Conservation (phyloP, 2,113 vertebrate species). For the Heterotilapia buettikoferi region DNA sequence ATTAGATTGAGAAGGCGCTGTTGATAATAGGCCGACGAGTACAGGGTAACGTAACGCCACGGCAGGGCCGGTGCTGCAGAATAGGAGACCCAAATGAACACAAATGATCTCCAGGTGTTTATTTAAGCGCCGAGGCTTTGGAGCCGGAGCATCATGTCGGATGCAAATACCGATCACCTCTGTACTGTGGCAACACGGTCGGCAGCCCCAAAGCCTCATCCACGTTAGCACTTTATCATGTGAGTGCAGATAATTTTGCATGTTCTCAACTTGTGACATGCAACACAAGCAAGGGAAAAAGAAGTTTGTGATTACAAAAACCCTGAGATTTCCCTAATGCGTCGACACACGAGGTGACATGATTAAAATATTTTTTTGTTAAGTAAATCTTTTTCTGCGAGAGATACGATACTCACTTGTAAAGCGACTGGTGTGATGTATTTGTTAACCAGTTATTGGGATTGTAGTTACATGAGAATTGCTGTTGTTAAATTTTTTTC, state of each 20-base stretch:
- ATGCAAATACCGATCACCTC: conserved; percentile 69
- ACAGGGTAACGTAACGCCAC: not conserved
- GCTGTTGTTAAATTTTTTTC: not conserved
- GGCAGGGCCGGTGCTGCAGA: not conserved
- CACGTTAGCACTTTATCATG: conserved; percentile 20
- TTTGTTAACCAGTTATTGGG: not conserved
- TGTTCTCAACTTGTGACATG: conserved; percentile 43
- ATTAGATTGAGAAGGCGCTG: not conserved
- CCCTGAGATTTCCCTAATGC: conserved; percentile 58
- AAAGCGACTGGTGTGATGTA: not conserved
- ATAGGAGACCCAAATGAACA: conserved; percentile 64
- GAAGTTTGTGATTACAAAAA: conserved; percentile 42
- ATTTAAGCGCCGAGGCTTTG: conserved; percentile 33
- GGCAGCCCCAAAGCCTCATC: conserved; percentile 31
- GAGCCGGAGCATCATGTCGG: conserved; percentile 30
- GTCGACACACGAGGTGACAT: conserved; percentile 20
- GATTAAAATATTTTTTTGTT: conserved; percentile 41
- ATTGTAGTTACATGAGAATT: not conserved
- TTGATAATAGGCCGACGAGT: not conserved
- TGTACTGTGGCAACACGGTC: conserved; percentile 21
- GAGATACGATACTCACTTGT: not conserved
- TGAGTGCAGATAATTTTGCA: conserved; percentile 44
- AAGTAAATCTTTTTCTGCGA: conserved; percentile 32
- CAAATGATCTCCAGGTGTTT: conserved; percentile 66
- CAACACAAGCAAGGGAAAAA: conserved; percentile 4